A percentile compares a stretch with the other conserved stretches of the same genome.
phyloP scores from a whole-genome alignment of 1,140 invertebrate genomes.

The Brachionus calyciflorus region DNA sequence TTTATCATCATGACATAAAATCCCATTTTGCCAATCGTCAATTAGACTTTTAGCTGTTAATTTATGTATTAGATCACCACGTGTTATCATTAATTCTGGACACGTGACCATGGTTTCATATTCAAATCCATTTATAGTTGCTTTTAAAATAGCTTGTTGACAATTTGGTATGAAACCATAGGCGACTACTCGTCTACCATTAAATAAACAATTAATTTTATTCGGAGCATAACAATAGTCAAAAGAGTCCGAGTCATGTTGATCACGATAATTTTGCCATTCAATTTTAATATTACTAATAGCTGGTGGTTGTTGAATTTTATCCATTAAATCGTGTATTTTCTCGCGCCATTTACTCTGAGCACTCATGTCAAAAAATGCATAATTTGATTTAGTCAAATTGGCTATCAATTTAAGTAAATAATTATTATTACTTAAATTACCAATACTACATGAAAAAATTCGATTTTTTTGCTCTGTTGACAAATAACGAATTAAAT shows the following conservation, averaged over 20 bases:
- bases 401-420: constrained; percentile 53
- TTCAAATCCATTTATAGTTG: constrained; percentile 54
- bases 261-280: constrained; percentile 52
- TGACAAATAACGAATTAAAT: background rate
- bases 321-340: constrained; percentile 53
- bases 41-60: constrained; percentile 58
- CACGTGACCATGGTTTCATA: constrained; percentile 58
- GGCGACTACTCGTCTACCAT: constrained; percentile 55
- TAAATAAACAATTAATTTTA: constrained; percentile 57
- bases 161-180: constrained; percentile 60
- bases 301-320: constrained; percentile 54
- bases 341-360: constrained; percentile 57
- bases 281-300: constrained; percentile 54
- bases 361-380: constrained; percentile 55
- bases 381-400: constrained; percentile 54
- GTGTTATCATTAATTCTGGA: constrained; percentile 55
- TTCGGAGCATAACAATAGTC: constrained; percentile 55
- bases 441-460: constrained; percentile 48
- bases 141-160: constrained; percentile 56
- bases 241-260: constrained; percentile 50
- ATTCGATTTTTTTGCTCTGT: constrained; percentile 10
- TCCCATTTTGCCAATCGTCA: constrained; percentile 58
- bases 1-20: constrained; percentile 52
- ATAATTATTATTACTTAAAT: constrained; percentile 55
- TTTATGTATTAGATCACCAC: constrained; percentile 55